A percentile compares a stretch with the other conserved stretches of the same genome.
These are phyloP conservation scores for Staurois parvus DNA, from an alignment of 2,797 vertebrate genomes.

Conservation along the genomic window DNA sequence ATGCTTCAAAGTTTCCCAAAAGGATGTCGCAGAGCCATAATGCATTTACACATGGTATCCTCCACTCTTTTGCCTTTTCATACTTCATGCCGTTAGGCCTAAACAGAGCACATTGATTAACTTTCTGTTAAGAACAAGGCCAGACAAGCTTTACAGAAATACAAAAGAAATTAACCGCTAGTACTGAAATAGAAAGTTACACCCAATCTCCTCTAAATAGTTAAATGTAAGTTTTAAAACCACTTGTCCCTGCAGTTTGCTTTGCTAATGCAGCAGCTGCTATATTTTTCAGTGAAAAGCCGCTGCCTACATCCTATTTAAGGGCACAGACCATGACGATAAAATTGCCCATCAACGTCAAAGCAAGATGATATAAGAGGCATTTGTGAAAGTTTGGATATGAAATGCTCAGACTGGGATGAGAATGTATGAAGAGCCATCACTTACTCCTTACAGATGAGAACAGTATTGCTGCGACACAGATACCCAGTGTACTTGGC, in stretches of 20 bases:
- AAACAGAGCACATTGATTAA: neutral
- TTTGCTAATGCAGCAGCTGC: neutral
- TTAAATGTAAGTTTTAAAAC: neutral
- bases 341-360: neutral
- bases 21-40: slow-evolving; percentile 96
- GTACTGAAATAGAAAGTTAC: neutral
- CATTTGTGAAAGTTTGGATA: neutral
- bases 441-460: slow-evolving; percentile 97
- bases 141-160: neutral
- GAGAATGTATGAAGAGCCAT: neutral
- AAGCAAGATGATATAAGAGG: neutral
- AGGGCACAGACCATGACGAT: neutral
- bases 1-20: slow-evolving; percentile 91
- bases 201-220: neutral
- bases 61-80: slow-evolving; percentile 96
- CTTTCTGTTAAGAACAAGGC: neutral
- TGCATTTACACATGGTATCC: slow-evolving; percentile 94
- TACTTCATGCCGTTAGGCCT: slow-evolving; percentile 92
- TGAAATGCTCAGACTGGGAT: neutral
- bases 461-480: slow-evolving; percentile 94
- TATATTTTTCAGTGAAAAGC: neutral
- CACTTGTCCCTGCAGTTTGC: neutral
- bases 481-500: slow-evolving; percentile 95
- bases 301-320: neutral
- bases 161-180: neutral